Conservation (phyloP, 2,888 invertebrate genomes). For the Carpatolechia fugitivella region DNA sequence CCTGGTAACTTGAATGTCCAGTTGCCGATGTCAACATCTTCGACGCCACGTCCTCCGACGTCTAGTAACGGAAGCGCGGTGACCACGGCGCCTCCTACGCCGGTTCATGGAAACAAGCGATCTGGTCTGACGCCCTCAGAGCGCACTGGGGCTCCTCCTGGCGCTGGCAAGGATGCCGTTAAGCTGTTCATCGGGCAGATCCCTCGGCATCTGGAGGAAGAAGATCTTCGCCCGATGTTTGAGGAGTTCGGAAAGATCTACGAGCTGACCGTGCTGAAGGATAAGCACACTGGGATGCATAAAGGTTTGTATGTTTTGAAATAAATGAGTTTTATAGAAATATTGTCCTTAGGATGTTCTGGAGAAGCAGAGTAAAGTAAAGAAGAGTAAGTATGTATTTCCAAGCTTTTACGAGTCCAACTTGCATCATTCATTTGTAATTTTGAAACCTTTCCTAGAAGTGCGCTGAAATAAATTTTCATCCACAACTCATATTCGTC, state of each 20-base stretch:
- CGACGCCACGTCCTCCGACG: slow-evolving; percentile 8
- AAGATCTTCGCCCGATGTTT: slow-evolving; percentile 92
- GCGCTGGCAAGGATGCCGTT: slow-evolving; percentile 80
- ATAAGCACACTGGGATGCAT: slow-evolving; percentile 96
- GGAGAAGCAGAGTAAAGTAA: not conserved
- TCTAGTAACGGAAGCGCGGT: slow-evolving; percentile 43
- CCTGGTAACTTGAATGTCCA: slow-evolving; percentile 23
- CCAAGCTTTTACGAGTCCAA: too few species aligned
- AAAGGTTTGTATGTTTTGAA: slow-evolving; percentile 83
- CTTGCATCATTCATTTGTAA: too few species aligned
- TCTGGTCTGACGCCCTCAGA: slow-evolving; percentile 65
- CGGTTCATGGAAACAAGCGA: slow-evolving; percentile 51
- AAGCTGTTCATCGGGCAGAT: slow-evolving; percentile 97
- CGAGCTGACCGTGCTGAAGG: slow-evolving; percentile 96
- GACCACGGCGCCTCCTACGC: slow-evolving; percentile 65
- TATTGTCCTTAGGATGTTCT: not conserved
- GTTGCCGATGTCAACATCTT: slow-evolving; percentile 16
- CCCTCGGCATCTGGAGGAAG: slow-evolving; percentile 92
- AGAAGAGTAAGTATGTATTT: too few species aligned
- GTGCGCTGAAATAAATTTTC: too few species aligned
- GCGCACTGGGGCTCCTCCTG: slow-evolving; percentile 65
- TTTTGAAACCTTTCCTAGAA: too few species aligned
- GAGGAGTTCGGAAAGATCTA: slow-evolving; percentile 96
- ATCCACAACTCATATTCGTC: too few species aligned
- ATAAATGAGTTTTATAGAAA: not conserved